These are phyloP conservation scores for Phenacoccus solenopsis DNA, from an alignment of 1,140 invertebrate species.

Conservation along the genomic window DNA sequence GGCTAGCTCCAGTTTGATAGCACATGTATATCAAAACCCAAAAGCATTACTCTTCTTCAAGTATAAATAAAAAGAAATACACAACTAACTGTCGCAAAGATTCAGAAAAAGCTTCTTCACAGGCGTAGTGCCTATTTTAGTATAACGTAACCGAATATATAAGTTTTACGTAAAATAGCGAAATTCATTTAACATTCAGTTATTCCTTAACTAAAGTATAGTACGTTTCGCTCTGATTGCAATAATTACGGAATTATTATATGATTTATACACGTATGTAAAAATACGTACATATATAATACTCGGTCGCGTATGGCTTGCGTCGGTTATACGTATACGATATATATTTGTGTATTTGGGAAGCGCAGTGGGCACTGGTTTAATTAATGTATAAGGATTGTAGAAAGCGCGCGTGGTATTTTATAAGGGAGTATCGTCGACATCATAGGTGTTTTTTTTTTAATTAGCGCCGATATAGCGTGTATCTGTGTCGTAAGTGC, in stretches of 20 bases:
- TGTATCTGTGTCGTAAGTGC: neutral
- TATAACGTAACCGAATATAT: too few relatives aligned
- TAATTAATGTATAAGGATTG: too few relatives aligned
- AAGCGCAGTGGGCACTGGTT: too few relatives aligned
- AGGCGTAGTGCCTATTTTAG: too few relatives aligned
- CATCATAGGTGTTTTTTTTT: neutral
- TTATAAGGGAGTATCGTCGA: too few relatives aligned
- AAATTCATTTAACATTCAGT: conserved; percentile 3
- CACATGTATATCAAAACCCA: too few relatives aligned
- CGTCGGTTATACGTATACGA: neutral
- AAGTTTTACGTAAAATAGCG: neutral
- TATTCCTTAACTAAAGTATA: neutral
- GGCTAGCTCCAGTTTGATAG: too few relatives aligned
- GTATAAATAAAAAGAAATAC: too few relatives aligned
- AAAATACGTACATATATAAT: neutral
- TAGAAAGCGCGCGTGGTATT: neutral
- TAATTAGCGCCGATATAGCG: neutral
- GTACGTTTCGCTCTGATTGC: conserved; percentile 10
- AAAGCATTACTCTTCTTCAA: too few relatives aligned
- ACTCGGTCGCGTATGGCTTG: neutral
- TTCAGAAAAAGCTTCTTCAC: too few relatives aligned
- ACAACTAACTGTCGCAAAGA: too few relatives aligned
- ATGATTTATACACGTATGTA: neutral
- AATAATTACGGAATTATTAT: conserved; percentile 12
- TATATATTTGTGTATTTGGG: too few relatives aligned